Conservation (phyloP, 2,797 vertebrate genomes). For the Anolis apletophallus region DNA sequence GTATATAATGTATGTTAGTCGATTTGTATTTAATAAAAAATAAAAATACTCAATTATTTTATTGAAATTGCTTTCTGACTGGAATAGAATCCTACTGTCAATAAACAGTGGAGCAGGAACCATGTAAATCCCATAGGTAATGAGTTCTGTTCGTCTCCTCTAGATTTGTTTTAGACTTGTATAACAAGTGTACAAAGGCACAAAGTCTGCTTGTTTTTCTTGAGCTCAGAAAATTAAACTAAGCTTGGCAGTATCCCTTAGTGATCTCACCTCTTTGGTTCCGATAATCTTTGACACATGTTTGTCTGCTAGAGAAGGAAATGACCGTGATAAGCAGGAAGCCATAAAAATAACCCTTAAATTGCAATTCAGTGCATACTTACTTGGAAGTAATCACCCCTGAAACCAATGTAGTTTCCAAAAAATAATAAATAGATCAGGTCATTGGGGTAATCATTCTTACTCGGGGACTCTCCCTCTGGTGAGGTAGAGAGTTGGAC, state of each 20-base stretch:
- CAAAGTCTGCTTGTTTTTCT: neutral
- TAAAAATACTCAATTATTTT: neutral
- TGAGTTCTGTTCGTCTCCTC: neutral
- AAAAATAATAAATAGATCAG: neutral
- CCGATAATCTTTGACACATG: constrained; percentile 29
- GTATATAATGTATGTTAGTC: too few species aligned
- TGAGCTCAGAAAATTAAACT: constrained; percentile 24
- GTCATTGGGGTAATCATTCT: neutral
- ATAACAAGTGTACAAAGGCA: neutral
- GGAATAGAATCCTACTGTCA: neutral
- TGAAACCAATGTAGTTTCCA: neutral
- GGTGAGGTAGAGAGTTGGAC: neutral
- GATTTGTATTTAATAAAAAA: neutral
- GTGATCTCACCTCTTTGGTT: constrained; percentile 18
- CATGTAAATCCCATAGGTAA: neutral
- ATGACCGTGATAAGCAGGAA: constrained; percentile 19
- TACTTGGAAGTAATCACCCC: neutral
- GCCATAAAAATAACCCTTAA: constrained; percentile 25
- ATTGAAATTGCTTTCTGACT: neutral
- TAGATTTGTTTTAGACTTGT: constrained; percentile 35
- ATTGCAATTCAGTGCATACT: neutral
- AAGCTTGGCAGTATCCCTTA: constrained; percentile 9
- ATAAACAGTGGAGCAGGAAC: neutral
- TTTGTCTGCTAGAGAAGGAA: constrained; percentile 24
- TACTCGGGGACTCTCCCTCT: neutral